These are phyloP conservation scores for Euzetes globulus DNA, from an alignment of 2,888 invertebrate genomes.

Conservation along the genomic window DNA sequence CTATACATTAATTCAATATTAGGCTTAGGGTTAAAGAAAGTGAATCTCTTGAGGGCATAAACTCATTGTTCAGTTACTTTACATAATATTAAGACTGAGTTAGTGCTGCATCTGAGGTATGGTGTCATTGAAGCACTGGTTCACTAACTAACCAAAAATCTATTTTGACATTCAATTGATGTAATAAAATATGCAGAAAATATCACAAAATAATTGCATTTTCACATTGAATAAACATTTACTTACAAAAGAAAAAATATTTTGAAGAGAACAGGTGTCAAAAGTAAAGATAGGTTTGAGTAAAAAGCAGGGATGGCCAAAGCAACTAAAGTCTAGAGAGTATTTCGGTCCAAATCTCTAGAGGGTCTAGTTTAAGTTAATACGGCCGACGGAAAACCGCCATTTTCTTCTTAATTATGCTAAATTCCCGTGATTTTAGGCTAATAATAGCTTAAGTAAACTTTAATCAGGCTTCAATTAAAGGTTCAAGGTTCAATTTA, in stretches of 20 bases:
- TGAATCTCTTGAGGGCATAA: neutral
- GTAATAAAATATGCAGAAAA: neutral
- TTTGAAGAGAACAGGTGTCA: conserved; percentile 10
- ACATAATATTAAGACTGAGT: neutral
- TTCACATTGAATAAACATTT: neutral
- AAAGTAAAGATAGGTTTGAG: neutral
- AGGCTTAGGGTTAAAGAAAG: neutral
- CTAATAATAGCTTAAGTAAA: too few relatives aligned
- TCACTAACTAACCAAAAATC: neutral
- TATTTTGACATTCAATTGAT: conserved; percentile 21
- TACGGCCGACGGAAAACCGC: too few relatives aligned
- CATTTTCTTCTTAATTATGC: too few relatives aligned
- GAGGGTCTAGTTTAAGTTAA: too few relatives aligned
- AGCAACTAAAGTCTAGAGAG: too few relatives aligned
- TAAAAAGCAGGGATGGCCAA: too few relatives aligned
- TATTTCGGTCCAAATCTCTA: too few relatives aligned
- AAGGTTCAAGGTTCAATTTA: too few relatives aligned
- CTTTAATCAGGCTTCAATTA: too few relatives aligned
- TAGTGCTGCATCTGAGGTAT: neutral
- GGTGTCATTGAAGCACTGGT: conserved; percentile 16
- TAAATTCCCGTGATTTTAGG: too few relatives aligned
- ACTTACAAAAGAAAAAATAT: neutral
- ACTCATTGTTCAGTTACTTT: neutral
- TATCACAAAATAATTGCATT: conserved; percentile 11
- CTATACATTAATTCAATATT: neutral